Evolutionary conservation across 2,888 invertebrate species (phyloP), one percentile per base, ranked within the genome.

Genomic region (Thereva unica): DNA sequence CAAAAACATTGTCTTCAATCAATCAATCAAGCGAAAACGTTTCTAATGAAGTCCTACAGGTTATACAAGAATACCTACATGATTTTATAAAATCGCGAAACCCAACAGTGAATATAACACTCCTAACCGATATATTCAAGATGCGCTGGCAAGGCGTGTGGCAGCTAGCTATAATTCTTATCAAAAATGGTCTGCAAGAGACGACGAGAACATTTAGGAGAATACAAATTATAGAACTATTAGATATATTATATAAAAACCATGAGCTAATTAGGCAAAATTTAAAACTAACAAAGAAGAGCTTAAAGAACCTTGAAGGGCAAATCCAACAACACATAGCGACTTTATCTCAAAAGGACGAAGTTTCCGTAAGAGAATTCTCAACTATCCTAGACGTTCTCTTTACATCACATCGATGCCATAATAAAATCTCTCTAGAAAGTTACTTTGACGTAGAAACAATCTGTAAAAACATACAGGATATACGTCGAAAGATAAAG

Each of bases 81-180:
- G 75, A 77, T 59, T 78, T 78, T 67, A 71, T 78, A 5, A 73
- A 74, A 40, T 73, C 75, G 3, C 72, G 77, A 3, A 78, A 77
- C 72, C 76, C 78, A 4, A 70, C 70, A 42, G 81, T 89, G 0
- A 89, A 89, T 0, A 84, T 86, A 4, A 84, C 85, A 54, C 81
- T 91, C 61, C 87, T 91, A 71, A 88, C 86, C 73, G 86, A 83
- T 70, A 80, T 88, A 23, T 76, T 91, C 50, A 86, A 87, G 73
- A 77, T 85, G 3, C 84, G 84, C 71, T 91, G 90, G 90, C 80
- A 81, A 45, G 88, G 87, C 4, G 86, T 84, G 71, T 86, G 86
- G 78, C 78, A 82, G 52, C 80, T 92, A 56, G 82, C 86, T 3
- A 83, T 84, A 0, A 74, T 84, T 57, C 75, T 90, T 59, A 80